Evolutionary conservation across 2,113 vertebrate genomes (phyloP).

Genomic region (Aleadryas rufinucha): DNA sequence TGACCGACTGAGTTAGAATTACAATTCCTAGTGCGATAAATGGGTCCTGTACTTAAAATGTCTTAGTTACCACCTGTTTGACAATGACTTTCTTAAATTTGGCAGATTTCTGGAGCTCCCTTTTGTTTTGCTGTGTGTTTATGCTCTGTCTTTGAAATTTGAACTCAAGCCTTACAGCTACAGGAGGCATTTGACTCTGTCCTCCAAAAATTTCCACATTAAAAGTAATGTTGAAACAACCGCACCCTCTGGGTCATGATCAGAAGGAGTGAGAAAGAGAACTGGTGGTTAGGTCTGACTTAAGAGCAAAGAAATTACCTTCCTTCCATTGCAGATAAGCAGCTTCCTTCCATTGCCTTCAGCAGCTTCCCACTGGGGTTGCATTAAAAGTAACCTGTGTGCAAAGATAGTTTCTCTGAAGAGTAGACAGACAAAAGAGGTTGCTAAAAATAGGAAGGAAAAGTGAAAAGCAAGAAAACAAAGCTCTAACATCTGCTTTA

Average conservation of each 20-base stretch:
- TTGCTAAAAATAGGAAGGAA: not conserved
- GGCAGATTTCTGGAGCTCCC: not conserved
- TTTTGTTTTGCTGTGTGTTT: not conserved
- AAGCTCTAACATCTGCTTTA: not conserved
- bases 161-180: not conserved
- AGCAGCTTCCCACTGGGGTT: not conserved
- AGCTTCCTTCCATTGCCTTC: not conserved
- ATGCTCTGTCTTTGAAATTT: not conserved
- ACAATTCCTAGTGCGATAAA: not conserved
- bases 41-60: not conserved
- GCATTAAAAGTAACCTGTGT: not conserved
- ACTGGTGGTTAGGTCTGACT: not conserved
- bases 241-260: not conserved
- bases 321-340: not conserved
- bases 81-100: not conserved
- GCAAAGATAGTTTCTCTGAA: not conserved
- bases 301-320: not conserved
- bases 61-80: not conserved
- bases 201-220: not conserved
- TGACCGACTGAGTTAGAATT: not conserved
- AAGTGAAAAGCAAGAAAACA: not conserved
- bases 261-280: not conserved
- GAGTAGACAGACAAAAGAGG: not conserved
- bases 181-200: not conserved
- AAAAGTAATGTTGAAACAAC: not conserved